Conservation (phyloP, 2,888 invertebrate genomes). For the Galerucella calmariensis region DNA sequence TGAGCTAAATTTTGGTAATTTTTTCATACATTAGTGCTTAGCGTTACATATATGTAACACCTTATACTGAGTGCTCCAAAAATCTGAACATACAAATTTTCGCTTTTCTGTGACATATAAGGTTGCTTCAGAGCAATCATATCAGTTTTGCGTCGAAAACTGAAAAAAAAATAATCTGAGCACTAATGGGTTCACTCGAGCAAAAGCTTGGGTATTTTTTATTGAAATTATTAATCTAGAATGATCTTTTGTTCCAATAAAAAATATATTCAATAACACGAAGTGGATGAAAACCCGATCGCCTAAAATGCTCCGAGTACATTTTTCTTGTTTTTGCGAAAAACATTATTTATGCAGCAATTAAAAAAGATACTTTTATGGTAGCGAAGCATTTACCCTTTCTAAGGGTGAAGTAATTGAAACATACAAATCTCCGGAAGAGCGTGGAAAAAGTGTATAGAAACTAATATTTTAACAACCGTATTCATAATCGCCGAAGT, state of each 20-base stretch:
- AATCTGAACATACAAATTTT: no score
- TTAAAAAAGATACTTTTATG: not conserved
- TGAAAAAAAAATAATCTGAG: no score
- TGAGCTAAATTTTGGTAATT: no score
- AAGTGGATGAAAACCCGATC: not conserved
- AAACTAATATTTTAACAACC: constrained; percentile 24
- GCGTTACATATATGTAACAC: no score
- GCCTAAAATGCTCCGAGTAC: not conserved
- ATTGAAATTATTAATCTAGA: not conserved
- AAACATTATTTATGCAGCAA: not conserved
- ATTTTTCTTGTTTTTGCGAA: not conserved
- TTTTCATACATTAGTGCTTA: no score
- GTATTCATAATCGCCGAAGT: constrained; percentile 23
- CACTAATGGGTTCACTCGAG: no score
- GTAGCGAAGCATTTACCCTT: not conserved
- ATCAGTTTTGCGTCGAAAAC: no score
- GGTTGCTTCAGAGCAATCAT: no score
- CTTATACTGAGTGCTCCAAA: no score
- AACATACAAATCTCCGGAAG: constrained; percentile 4
- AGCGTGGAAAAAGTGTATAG: not conserved
- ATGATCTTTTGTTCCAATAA: not conserved
- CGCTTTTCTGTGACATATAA: no score
- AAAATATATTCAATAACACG: not conserved
- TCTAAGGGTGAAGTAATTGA: constrained; percentile 14
- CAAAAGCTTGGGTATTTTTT: not conserved